Conservation (phyloP, 2,797 vertebrate species). For the Coilia nasus region DNA sequence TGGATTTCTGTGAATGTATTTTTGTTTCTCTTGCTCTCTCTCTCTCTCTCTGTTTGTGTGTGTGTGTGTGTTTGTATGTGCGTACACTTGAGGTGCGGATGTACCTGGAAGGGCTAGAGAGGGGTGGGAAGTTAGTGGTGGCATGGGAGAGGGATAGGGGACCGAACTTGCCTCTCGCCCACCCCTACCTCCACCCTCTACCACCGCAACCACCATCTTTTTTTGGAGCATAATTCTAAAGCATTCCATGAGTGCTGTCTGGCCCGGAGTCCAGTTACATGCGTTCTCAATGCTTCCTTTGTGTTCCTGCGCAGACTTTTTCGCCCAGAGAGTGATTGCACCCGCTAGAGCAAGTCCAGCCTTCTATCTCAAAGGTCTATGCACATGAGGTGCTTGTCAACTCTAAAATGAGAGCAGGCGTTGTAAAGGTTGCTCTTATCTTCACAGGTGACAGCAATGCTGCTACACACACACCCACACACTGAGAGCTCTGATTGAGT, state of each 20-base stretch:
- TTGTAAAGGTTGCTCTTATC: slow-evolving; percentile 19
- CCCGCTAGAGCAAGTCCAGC: not conserved
- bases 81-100: not conserved
- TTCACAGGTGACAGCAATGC: slow-evolving; percentile 21
- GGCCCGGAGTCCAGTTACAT: slow-evolving; percentile 47
- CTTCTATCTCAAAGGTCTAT: not conserved
- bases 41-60: not conserved
- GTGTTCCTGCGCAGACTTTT: slow-evolving; percentile 37
- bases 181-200: not conserved
- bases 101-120: not conserved
- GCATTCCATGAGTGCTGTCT: slow-evolving; percentile 42
- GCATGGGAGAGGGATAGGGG: not conserved
- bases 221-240: slow-evolving; percentile 34
- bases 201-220: slow-evolving; percentile 1
- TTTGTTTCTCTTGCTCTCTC: too few relatives aligned
- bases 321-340: not conserved
- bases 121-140: not conserved
- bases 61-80: not conserved
- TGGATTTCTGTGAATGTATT: not conserved
- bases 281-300: slow-evolving; percentile 52
- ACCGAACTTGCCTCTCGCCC: not conserved
- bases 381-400: not conserved
- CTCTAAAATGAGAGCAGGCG: slow-evolving; percentile 36
- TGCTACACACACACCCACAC: slow-evolving; percentile 5
- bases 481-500: slow-evolving; percentile 27